These are phyloP conservation scores for Dromaius novaehollandiae DNA, from an alignment of 2,113 vertebrate genomes.

Conservation along the genomic window DNA sequence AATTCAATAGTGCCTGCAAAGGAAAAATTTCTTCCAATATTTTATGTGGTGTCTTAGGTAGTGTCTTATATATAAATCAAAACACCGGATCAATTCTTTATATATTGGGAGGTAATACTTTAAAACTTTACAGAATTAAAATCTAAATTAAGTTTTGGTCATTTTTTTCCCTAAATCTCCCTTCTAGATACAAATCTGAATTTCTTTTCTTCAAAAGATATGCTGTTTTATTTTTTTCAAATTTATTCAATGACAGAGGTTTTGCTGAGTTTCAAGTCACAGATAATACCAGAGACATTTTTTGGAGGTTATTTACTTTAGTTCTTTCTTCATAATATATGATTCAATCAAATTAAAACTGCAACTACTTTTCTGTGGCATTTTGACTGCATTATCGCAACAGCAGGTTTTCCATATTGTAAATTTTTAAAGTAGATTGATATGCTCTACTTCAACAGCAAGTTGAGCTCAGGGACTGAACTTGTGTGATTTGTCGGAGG, in stretches of 20 bases:
- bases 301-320: background rate
- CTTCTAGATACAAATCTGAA: background rate
- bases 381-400: background rate
- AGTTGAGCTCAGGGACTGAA: background rate
- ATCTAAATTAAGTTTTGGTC: background rate
- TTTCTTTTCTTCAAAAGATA: background rate
- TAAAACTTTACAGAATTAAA: background rate
- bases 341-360: background rate
- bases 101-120: background rate
- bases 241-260: background rate
- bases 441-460: background rate
- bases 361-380: background rate
- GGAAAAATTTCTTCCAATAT: background rate
- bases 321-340: background rate
- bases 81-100: background rate
- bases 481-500: background rate
- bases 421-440: background rate
- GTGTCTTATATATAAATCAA: background rate
- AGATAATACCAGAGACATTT: background rate
- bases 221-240: background rate
- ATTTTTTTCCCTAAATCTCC: background rate
- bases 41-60: background rate
- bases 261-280: background rate
- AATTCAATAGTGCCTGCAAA: background rate
- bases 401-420: background rate